Base-by-base conservation (phyloP, 2,888 invertebrate species). In the Prostheceraeus crozeri region DNA sequence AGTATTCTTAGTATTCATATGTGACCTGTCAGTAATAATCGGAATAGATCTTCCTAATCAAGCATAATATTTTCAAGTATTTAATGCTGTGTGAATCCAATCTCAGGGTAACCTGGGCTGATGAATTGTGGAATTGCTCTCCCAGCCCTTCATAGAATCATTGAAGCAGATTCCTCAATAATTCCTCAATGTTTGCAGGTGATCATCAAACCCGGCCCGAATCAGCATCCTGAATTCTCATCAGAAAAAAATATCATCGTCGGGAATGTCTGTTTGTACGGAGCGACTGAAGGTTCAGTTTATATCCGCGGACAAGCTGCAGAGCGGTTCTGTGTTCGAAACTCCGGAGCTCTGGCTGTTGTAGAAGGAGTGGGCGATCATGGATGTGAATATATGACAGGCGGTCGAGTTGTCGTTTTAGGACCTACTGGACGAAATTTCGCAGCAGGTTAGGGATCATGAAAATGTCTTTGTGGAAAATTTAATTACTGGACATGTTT, bases 341-440 rank as follows among this genome's bases (percentile, higher is more conserved):
- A 98, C 80, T 94, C 93, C 0, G 98, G 98, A 2, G 94, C 87
- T 35, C 81, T 83, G 28, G 93, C 94, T 11, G 93, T 98, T 14
- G 88, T 89, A 64, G 98, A 58, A 56, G 58, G 94, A 57, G 93
- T 91, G 60, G 98, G 98, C 35, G 98, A 98, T 80, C 96, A 98
- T 78, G 96, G 93, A 61, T 98, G 98, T 80, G 98, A 98, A 80
- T 98, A 98, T 78, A 98, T 98, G 98, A 98, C 98, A 51, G 94
- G 91, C 11, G 94, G 94, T 61, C 79, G 82, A 61, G 86, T 87
- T 63, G 81, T 98, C 54, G 86, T 98, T 70, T 82, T 98, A 14
- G 94, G 94, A 1, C 81, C 88, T 62, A 94, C 94, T 4, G 98
- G 98, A 1, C 80, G 96, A 64, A 98, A 98, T 80, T 98, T 98